Conservation (phyloP, 2,888 invertebrate genomes). For the Plagodis dolabraria region DNA sequence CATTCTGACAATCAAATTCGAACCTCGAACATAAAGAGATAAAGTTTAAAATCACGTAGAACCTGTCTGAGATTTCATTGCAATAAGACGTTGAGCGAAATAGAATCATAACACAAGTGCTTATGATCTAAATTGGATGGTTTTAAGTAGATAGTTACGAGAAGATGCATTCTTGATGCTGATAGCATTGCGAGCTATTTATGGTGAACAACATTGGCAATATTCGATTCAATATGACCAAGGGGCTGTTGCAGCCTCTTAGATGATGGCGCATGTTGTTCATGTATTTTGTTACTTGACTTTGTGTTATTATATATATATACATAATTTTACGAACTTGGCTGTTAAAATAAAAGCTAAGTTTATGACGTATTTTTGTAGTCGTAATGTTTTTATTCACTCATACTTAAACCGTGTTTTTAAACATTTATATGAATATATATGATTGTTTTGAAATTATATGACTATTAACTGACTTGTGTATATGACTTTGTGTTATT, state of each 20-base stretch:
- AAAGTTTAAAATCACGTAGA: constrained; percentile 25
- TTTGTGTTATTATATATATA: background rate
- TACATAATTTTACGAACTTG: background rate
- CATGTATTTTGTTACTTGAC: constrained; percentile 8
- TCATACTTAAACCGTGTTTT: no score
- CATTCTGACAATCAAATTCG: constrained; percentile 12
- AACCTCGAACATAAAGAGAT: constrained; percentile 16
- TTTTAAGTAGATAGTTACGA: constrained; percentile 20
- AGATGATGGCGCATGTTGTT: constrained; percentile 13
- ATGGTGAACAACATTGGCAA: constrained; percentile 43
- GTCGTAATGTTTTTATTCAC: no score
- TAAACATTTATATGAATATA: no score
- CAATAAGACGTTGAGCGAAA: constrained; percentile 17
- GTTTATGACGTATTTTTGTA: no score
- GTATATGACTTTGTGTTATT: no score
- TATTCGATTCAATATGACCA: constrained; percentile 40
- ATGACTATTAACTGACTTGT: no score
- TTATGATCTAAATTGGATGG: constrained; percentile 7
- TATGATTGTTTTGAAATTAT: no score
- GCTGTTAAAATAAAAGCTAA: no score
- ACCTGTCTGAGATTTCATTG: constrained; percentile 27
- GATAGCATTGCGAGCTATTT: constrained; percentile 40
- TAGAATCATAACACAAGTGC: constrained; percentile 8
- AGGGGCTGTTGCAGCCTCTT: constrained; percentile 2
- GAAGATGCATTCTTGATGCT: constrained; percentile 47